Conservation (phyloP, 2,888 invertebrate genomes). For the Epirrhoe alternata region DNA sequence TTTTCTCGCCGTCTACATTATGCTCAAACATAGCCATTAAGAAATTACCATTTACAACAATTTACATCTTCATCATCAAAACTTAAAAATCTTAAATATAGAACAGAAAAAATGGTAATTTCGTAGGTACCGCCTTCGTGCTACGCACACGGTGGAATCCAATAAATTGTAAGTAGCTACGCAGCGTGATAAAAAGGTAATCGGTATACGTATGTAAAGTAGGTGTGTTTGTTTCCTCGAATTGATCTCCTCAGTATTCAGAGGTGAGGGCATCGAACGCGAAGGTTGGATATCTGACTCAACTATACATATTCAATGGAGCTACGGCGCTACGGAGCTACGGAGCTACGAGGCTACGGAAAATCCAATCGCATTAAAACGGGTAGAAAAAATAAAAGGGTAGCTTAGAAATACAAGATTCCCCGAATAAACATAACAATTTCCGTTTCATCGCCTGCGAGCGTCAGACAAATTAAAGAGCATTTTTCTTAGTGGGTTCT, state of each 20-base stretch:
- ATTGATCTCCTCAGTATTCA: slow-evolving; percentile 53
- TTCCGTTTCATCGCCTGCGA: slow-evolving; percentile 75
- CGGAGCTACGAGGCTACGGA: slow-evolving; percentile 34
- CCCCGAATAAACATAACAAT: slow-evolving; percentile 78
- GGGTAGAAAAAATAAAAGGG: slow-evolving; percentile 65
- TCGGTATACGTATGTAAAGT: slow-evolving; percentile 44
- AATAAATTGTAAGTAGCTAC: slow-evolving; percentile 36
- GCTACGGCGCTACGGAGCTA: slow-evolving; percentile 56
- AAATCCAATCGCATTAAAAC: slow-evolving; percentile 78
- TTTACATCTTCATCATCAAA: slow-evolving; percentile 5
- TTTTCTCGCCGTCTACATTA: slow-evolving; percentile 40
- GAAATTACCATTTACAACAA: slow-evolving; percentile 28
- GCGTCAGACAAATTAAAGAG: slow-evolving; percentile 80
- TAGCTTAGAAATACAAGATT: slow-evolving; percentile 68
- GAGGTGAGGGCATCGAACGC: slow-evolving; percentile 56
- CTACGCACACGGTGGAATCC: slow-evolving; percentile 30
- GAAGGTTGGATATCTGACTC: slow-evolving; percentile 61
- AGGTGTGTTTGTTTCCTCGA: slow-evolving; percentile 49
- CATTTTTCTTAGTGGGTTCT: slow-evolving; percentile 75
- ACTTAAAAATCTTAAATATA: not conserved
- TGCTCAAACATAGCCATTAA: slow-evolving; percentile 36
- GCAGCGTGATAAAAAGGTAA: slow-evolving; percentile 41
- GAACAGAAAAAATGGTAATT: slow-evolving; percentile 1
- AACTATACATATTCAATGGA: slow-evolving; percentile 71
- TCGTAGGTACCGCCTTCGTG: slow-evolving; percentile 6